A percentile compares a stretch with the other conserved stretches of the same genome.
Evolutionary conservation across 1,140 invertebrate species (phyloP).

Genomic region (Papilio xuthus): DNA sequence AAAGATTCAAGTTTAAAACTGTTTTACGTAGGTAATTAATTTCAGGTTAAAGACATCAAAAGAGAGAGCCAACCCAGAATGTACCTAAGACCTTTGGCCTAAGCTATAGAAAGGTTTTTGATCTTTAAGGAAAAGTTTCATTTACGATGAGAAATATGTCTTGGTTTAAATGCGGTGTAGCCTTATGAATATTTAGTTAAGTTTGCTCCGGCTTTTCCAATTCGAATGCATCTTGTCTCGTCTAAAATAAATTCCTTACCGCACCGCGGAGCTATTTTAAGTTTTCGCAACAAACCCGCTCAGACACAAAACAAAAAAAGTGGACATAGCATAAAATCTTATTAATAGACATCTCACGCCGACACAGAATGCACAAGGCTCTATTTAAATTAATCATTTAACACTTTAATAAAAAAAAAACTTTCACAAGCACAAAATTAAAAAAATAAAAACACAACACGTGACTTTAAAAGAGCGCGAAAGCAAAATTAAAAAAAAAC

Average conservation of each 20-base stretch:
- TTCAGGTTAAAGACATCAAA: background rate
- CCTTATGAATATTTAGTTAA: constrained; percentile 36
- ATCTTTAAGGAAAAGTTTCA: background rate
- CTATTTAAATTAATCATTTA: constrained; percentile 40
- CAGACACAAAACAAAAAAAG: constrained; percentile 57
- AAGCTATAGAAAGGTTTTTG: background rate
- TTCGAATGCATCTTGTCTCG: constrained; percentile 56
- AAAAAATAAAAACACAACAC: constrained; percentile 35
- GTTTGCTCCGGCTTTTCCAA: constrained; percentile 19
- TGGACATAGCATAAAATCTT: constrained; percentile 47
- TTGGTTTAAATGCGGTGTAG: background rate
- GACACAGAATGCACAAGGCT: constrained; percentile 65
- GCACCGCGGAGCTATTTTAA: constrained; percentile 64
- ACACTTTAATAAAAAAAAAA: constrained; percentile 46
- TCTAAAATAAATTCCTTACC: constrained; percentile 73
- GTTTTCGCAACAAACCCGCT: constrained; percentile 67
- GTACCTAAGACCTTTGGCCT: background rate
- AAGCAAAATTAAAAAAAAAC: constrained; percentile 35
- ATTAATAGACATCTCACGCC: constrained; percentile 47
- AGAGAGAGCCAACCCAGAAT: background rate
- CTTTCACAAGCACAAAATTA: constrained; percentile 44
- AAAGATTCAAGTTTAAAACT: background rate
- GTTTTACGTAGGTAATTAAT: background rate
- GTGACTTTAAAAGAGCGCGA: constrained; percentile 39
- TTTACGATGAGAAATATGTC: background rate